Evolutionary conservation across 2,888 invertebrate species (phyloP).

Genomic region (Tetragonisca angustula): DNA sequence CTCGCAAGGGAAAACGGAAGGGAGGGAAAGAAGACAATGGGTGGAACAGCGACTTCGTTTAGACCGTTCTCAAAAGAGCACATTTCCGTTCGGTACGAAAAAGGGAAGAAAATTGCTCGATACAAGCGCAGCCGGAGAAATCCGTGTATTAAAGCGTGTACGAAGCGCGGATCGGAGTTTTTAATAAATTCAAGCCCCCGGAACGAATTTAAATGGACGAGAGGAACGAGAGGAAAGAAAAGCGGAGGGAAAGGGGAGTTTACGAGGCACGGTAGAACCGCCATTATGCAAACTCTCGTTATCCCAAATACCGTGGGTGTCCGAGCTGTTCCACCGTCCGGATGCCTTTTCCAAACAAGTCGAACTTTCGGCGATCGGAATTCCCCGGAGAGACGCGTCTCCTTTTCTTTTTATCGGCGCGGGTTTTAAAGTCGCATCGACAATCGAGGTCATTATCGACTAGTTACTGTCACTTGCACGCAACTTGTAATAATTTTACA

Average conservation of each 20-base stretch:
- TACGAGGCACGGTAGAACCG: not conserved
- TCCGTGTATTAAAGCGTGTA: constrained; percentile 11
- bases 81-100: not conserved
- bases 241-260: not conserved
- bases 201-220: constrained; percentile 14
- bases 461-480: too few relatives aligned
- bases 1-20: not conserved
- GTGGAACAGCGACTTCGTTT: constrained; percentile 1
- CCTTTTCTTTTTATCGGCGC: constrained; percentile 16
- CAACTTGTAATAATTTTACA: too few relatives aligned
- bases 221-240: not conserved
- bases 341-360: not conserved
- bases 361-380: constrained; percentile 11
- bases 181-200: constrained; percentile 10
- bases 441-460: not conserved
- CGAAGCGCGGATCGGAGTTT: constrained; percentile 9
- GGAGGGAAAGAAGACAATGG: not conserved
- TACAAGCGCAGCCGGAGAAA: not conserved
- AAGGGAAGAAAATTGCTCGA: not conserved
- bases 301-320: constrained; percentile 22
- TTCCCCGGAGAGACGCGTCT: constrained; percentile 39
- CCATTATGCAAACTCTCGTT: constrained; percentile 35
- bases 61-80: not conserved
- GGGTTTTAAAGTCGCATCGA: constrained; percentile 13
- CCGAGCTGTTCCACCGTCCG: not conserved